A percentile compares a stretch with the other conserved stretches of the same genome.
Conservation (phyloP, 37 sponge, comb jelly and placozoan species). For the Cliona cf. orientalis region DNA sequence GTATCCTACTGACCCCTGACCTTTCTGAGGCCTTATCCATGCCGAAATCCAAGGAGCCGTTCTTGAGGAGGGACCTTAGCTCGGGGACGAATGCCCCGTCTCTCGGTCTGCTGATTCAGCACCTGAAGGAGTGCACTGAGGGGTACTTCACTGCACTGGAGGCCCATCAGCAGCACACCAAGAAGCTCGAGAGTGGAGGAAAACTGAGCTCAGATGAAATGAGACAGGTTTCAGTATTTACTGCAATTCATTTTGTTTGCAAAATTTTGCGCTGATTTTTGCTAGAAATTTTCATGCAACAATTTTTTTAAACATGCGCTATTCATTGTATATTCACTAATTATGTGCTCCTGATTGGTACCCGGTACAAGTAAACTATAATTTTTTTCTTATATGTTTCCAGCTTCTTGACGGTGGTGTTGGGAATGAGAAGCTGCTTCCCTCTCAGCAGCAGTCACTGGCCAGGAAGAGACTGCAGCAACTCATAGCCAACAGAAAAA, state of each 20-base stretch:
- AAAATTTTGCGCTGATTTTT: no score
- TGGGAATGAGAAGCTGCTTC: slow-evolving; percentile 10
- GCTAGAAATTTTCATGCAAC: not conserved
- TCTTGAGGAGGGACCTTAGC: not conserved
- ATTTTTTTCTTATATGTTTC: not conserved
- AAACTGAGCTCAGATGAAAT: slow-evolving; percentile 46
- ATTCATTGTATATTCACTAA: not conserved
- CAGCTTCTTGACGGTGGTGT: slow-evolving; percentile 14
- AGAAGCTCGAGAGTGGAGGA: slow-evolving; percentile 38
- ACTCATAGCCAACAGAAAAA: slow-evolving; percentile 38
- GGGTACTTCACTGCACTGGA: slow-evolving; percentile 41
- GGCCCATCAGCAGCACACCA: slow-evolving; percentile 32
- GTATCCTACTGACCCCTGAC: slow-evolving; percentile 57
- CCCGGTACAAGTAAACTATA: no score
- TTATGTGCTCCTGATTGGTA: not conserved
- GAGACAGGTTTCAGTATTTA: slow-evolving; percentile 24
- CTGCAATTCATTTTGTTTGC: not conserved
- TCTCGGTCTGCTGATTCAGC: slow-evolving; percentile 62
- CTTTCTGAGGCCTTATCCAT: slow-evolving; percentile 16
- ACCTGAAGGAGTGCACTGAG: slow-evolving; percentile 61
- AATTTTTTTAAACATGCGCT: not conserved
- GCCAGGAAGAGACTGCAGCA: slow-evolving; percentile 36
- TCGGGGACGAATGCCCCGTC: slow-evolving; percentile 44
- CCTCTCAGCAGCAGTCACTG: slow-evolving; percentile 50
- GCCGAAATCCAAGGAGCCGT: slow-evolving; percentile 2